Conservation (phyloP, 2,113 vertebrate genomes). For the Forbesichthys papilliferus region DNA sequence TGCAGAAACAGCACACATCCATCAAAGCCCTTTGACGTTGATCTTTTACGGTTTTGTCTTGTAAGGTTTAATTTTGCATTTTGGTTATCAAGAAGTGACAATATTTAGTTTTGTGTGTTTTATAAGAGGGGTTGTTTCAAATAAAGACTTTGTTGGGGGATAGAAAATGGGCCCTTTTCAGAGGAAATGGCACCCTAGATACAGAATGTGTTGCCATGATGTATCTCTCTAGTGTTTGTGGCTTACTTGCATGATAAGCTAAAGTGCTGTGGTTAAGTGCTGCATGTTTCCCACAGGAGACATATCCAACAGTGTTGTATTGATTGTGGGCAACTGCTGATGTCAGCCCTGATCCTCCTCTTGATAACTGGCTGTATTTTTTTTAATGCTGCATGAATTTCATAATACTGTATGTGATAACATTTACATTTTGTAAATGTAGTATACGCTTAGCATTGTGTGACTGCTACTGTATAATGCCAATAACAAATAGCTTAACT, state of each 20-base stretch:
- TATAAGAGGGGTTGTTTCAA: too few species aligned
- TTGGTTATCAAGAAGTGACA: too few species aligned
- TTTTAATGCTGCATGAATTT: too few species aligned
- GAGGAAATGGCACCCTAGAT: too few species aligned
- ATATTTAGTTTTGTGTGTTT: too few species aligned
- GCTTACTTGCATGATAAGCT: constrained; percentile 40
- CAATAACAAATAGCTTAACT: too few species aligned
- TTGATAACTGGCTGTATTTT: too few species aligned
- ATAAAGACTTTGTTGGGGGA: not conserved
- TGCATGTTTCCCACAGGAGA: constrained; percentile 48
- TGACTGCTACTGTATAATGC: too few species aligned
- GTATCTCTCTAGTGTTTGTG: constrained; percentile 39
- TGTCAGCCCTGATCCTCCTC: constrained; percentile 17
- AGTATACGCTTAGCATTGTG: constrained; percentile 19
- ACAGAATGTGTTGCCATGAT: constrained; percentile 17
- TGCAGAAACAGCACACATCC: too few species aligned
- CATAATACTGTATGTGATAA: constrained; percentile 25
- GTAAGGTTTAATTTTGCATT: too few species aligned
- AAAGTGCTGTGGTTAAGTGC: constrained; percentile 57
- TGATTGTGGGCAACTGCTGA: constrained; percentile 54
- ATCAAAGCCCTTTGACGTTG: too few species aligned
- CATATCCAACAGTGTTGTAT: constrained; percentile 53
- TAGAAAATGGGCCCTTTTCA: not conserved
- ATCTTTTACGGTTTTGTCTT: too few species aligned
- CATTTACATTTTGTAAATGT: not conserved